These are phyloP conservation scores for Cosmia trapezina DNA, from an alignment of 2,888 invertebrate species.

Conservation along the genomic window DNA sequence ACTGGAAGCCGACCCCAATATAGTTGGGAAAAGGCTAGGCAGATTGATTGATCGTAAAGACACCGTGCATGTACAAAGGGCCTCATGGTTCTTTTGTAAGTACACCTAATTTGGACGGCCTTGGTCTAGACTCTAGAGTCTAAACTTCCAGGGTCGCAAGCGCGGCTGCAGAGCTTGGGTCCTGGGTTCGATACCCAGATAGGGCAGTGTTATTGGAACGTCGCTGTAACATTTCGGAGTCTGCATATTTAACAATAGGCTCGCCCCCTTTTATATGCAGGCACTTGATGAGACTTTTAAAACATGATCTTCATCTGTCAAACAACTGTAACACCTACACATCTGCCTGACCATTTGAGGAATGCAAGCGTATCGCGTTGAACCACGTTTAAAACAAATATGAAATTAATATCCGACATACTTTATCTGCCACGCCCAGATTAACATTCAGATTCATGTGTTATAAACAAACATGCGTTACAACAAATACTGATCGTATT, in stretches of 20 bases:
- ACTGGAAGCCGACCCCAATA: too few relatives aligned
- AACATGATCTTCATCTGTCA: background rate
- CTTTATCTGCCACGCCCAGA: slow-evolving; percentile 35
- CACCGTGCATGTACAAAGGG: too few relatives aligned
- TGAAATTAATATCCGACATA: slow-evolving; percentile 41
- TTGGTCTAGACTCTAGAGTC: background rate
- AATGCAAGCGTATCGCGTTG: background rate
- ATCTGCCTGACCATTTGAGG: background rate
- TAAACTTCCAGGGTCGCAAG: background rate
- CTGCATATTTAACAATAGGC: background rate
- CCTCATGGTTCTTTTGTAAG: too few relatives aligned
- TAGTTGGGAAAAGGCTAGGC: too few relatives aligned
- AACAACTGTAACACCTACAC: background rate
- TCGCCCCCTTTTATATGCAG: background rate
- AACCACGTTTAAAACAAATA: background rate
- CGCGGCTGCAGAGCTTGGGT: background rate
- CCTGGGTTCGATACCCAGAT: background rate
- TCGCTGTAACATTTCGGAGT: background rate
- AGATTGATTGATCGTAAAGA: too few relatives aligned
- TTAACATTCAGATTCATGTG: slow-evolving; percentile 36
- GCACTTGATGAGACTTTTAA: background rate
- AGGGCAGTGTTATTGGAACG: too few relatives aligned
- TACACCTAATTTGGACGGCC: background rate
- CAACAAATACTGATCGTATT: slow-evolving; percentile 26
- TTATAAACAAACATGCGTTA: slow-evolving; percentile 20